A percentile compares a stretch with the other conserved stretches of the same genome.
Conservation (phyloP, 2,888 invertebrate genomes). For the Cosmia pyralina region DNA sequence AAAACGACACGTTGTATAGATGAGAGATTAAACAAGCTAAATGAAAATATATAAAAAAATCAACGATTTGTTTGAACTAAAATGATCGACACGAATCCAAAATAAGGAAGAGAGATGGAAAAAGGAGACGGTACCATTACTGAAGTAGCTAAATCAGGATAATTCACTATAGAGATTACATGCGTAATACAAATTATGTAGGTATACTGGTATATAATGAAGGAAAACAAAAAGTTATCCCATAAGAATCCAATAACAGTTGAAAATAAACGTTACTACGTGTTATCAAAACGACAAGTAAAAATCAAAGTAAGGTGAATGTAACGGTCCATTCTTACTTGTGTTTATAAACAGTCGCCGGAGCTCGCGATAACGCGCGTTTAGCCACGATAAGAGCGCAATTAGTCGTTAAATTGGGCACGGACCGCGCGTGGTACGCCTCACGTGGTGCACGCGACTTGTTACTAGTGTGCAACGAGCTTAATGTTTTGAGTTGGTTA, state of each 20-base stretch:
- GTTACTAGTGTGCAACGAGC: constrained; percentile 57
- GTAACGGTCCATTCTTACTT: constrained; percentile 65
- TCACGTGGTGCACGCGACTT: constrained; percentile 57
- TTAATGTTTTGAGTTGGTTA: constrained; percentile 42
- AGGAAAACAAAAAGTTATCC: background rate
- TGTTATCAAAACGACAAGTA: constrained; percentile 58
- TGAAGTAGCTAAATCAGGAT: background rate
- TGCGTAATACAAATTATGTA: background rate
- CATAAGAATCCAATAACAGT: constrained; percentile 12
- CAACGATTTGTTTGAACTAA: background rate
- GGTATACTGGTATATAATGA: background rate
- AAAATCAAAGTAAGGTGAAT: constrained; percentile 62
- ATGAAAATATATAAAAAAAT: background rate
- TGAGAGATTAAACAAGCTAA: background rate
- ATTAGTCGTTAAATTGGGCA: constrained; percentile 69
- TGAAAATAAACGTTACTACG: constrained; percentile 36
- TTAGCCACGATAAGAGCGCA: constrained; percentile 66
- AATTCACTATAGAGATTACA: background rate
- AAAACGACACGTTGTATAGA: too few relatives aligned
- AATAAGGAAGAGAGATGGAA: background rate
- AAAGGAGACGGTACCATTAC: background rate
- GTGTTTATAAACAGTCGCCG: constrained; percentile 69
- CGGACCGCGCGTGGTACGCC: constrained; percentile 43
- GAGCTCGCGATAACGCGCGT: constrained; percentile 62
- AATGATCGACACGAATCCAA: background rate